Evolutionary conservation across 2,888 invertebrate species (phyloP).

Genomic region (Venustoraphidia nigricollis): DNA sequence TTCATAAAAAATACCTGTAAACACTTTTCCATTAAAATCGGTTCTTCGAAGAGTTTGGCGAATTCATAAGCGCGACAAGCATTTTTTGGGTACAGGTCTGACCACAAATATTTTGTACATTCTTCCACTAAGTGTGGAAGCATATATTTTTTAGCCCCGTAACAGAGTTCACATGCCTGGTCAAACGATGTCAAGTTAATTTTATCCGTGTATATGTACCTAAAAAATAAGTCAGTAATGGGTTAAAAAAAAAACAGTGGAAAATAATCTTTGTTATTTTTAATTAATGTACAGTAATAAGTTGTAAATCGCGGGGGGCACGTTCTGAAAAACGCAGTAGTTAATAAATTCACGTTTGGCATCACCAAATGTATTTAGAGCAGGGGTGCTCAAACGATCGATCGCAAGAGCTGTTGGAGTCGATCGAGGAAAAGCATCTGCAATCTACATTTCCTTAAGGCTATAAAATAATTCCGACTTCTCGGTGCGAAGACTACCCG

Average conservation of each 20-base stretch:
- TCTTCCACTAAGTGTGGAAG: conserved; percentile 67
- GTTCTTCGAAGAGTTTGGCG: conserved; percentile 71
- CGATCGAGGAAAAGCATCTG: too few species aligned
- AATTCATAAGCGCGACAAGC: conserved; percentile 78
- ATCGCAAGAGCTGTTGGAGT: too few species aligned
- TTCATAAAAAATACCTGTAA: conserved; percentile 37
- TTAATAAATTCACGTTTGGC: too few species aligned
- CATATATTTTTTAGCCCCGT: conserved; percentile 81
- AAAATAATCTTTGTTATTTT: neutral
- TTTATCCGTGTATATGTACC: conserved; percentile 70
- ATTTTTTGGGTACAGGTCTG: conserved; percentile 60
- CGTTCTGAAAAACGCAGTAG: too few species aligned
- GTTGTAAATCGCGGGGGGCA: too few species aligned
- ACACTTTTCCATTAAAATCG: conserved; percentile 65
- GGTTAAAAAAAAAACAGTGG: neutral
- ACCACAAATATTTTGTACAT: conserved; percentile 74
- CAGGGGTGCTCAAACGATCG: too few species aligned
- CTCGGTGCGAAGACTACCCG: too few species aligned
- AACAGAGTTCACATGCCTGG: conserved; percentile 74
- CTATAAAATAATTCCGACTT: too few species aligned
- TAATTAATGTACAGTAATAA: too few species aligned
- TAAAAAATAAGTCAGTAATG: conserved; percentile 20
- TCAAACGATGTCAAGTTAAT: conserved; percentile 70
- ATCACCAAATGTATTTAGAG: too few species aligned
- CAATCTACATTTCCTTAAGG: too few species aligned